Percentiles rank a stretch among this genome's conserved stretches.
These are phyloP conservation scores for Lithosia quadra DNA, from an alignment of 2,888 invertebrate genomes.

Conservation along the genomic window DNA sequence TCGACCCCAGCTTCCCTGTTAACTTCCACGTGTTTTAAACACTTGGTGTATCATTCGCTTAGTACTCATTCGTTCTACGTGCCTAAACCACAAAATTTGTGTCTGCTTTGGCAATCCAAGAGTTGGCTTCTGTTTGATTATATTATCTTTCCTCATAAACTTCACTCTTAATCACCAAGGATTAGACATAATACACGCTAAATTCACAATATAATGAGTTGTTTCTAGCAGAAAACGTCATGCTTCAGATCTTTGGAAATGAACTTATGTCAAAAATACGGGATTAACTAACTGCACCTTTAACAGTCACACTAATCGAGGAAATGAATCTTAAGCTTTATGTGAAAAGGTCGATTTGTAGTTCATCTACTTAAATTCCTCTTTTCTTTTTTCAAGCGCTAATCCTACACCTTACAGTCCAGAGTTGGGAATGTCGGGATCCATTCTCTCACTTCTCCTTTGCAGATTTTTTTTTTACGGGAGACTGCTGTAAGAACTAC, in stretches of 20 bases:
- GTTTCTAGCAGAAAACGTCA: not conserved
- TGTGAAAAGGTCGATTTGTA: not conserved
- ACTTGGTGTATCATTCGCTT: too few species aligned
- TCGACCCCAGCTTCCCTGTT: too few species aligned
- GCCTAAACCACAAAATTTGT: not conserved
- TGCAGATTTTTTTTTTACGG: not conserved
- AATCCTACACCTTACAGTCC: too few species aligned
- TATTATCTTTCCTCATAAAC: too few species aligned
- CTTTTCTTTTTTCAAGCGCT: not conserved
- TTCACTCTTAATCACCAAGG: too few species aligned
- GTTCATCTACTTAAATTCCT: not conserved
- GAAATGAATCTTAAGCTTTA: not conserved
- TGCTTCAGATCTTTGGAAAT: not conserved
- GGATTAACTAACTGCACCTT: not conserved
- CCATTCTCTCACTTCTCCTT: not conserved
- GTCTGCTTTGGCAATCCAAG: too few species aligned
- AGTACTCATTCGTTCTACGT: too few species aligned
- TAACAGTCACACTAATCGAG: not conserved
- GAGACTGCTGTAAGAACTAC: too few species aligned
- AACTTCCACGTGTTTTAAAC: too few species aligned
- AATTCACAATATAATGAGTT: not conserved
- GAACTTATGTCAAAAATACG: not conserved
- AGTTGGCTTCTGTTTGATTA: too few species aligned
- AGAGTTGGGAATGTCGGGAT: not conserved
- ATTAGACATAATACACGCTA: too few species aligned